Percentiles rank a stretch among this genome's conserved stretches.
phyloP scores from a whole-genome alignment of 2,888 invertebrate species.

The Trissoscelio sp. region DNA sequence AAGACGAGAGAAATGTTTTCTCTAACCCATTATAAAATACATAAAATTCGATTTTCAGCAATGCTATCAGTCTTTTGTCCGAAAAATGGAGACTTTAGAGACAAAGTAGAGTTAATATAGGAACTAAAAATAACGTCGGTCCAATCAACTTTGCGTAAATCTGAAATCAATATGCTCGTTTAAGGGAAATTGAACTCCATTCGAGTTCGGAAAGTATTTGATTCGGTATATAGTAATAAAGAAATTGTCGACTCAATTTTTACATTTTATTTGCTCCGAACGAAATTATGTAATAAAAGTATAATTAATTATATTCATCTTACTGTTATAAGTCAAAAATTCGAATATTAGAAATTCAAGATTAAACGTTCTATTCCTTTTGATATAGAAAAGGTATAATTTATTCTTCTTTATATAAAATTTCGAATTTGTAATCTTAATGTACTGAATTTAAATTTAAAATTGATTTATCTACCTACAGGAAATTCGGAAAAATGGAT shows the following conservation, averaged over 20 bases:
- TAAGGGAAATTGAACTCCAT: conserved; percentile 49
- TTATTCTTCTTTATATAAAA: neutral
- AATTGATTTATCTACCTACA: neutral
- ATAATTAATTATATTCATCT: neutral
- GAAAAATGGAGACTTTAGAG: conserved; percentile 58
- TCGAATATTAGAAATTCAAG: neutral
- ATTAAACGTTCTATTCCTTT: too few relatives aligned
- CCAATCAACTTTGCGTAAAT: conserved; percentile 61
- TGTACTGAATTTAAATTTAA: neutral
- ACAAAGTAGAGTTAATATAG: conserved; percentile 59
- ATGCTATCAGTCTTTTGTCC: conserved; percentile 50
- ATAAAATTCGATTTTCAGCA: conserved; percentile 50
- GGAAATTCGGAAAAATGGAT: neutral
- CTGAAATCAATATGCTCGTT: conserved; percentile 64
- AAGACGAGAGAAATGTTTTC: conserved; percentile 51
- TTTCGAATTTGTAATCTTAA: neutral
- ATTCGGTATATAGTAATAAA: conserved; percentile 16
- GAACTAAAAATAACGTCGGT: conserved; percentile 60
- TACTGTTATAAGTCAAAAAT: neutral
- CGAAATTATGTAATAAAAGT: neutral
- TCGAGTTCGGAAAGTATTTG: conserved; percentile 24
- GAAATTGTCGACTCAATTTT: neutral
- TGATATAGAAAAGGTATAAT: neutral
- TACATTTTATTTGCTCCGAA: neutral
- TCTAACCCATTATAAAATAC: conserved; percentile 52